Base-by-base conservation (phyloP, 2,888 invertebrate species). In the Tinea pellionella region DNA sequence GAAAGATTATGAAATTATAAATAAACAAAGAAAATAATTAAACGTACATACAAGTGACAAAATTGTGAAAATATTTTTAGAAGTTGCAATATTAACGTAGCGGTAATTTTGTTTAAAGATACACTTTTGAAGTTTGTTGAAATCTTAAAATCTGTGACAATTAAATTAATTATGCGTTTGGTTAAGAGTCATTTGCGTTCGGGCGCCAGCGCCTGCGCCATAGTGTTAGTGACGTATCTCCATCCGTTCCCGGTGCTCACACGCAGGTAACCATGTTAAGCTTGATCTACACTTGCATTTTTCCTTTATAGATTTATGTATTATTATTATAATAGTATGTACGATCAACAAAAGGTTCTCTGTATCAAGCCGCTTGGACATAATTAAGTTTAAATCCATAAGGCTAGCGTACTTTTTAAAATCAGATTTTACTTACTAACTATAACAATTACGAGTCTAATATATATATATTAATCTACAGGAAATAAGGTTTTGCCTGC, bases 231-330 rank as follows among this genome's bases (percentile, higher is more conserved):
- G 53, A 53, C 53, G 53, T 53, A 13, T 9, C 9, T 37, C 37
- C 24, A 24, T 24, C 24, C 24, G 24, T 6, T 2, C 24, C 2
- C 4, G 12, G 24, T 19, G 24, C 53, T 13, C n/a, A 16, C 15
- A 24, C 53, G 53, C 53, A 53, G 53, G 53, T 53, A 24, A 47
- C 9, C 47, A 47, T 16, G 47, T 47, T 47, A 41, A 13, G 41
- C 12, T 2, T 13, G 47, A 16, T 16, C 47, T 47, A 47, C 47
- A 47, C 47, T 16, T n/a, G 3, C 4, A 9, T n/a, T 6, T 37
- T 37, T 12, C n/a, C 4, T 37, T 12, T 37, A 12, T 6, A 2
- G n/a, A 6, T 12, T 37, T 9, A 37, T 12, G 9, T 37, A 37
- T 37, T n/a, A 37, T 37, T 6, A 37, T 37, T 24, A 3, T n/a